Evolutionary conservation across 2,797 vertebrate species (phyloP), one percentile per base, ranked within the genome.

Genomic region (Lacerta viridis): DNA sequence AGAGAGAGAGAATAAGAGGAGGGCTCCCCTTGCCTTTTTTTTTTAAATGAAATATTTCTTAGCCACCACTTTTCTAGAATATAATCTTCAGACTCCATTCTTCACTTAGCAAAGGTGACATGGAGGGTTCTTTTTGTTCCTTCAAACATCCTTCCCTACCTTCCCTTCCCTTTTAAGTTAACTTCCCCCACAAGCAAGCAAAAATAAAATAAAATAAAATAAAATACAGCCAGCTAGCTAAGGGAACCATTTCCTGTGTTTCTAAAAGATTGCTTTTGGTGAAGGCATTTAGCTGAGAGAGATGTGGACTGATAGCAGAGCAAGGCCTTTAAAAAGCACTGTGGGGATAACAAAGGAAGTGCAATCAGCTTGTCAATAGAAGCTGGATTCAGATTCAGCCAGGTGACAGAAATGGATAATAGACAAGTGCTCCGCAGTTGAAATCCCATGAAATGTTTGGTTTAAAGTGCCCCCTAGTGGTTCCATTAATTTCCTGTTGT

Each of bases 401-500:
- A 13, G 43, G 36, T 76, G 82, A 61, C 46, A 72, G 6, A 78
- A 82, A 74, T 3, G 69, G 68, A 86, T 83, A 69, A 64, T 43
- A 55, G 77, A 59, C 33, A 18, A 71, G 39, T 23, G 7, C 9
- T 41, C 27, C 1, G 1, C 20, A 29, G 39, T 8, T 41, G 25
- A 72, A 78, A 25, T 59, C 18, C 15, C 1, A 6, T 25, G 20
- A 71, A 66, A 76, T 50, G 0, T 55, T 23, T 75, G 80, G 69
- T 15, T 68, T 83, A 76, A 3, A 55, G 82, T 86, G 88, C 92
- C 92, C 91, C 39, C 90, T 84, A 15, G 87, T 36, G 91, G 89
- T 2, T 0, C 0, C 7, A 0, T 3, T 3, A 0, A 0, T 41
- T 13, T 75, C 46, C 25, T 41, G 0, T 39, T 0, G 0, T n/a